Conservation (phyloP, 2,888 invertebrate species). For the Apotomis betuletana region DNA sequence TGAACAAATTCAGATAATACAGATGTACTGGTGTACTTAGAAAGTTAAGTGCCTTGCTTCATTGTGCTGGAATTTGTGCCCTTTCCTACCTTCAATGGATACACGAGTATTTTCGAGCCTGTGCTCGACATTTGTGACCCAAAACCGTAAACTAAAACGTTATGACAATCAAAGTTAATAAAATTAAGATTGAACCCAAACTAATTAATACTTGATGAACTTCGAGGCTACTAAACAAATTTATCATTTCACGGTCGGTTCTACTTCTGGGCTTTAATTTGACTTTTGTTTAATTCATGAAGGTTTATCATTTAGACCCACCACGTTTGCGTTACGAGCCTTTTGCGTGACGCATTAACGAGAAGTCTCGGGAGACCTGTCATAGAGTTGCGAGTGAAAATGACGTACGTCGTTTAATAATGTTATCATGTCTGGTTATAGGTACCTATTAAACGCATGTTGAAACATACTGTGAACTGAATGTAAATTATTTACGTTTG, state of each 20-base stretch:
- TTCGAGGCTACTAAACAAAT: too few species aligned
- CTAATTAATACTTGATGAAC: too few species aligned
- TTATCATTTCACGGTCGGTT: not conserved
- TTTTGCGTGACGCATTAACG: constrained; percentile 6
- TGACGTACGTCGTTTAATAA: constrained; percentile 5
- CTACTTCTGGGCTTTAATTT: not conserved
- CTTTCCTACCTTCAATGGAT: too few species aligned
- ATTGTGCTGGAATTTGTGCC: too few species aligned
- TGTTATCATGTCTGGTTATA: not conserved
- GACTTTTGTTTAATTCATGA: constrained; percentile 10
- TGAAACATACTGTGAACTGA: not conserved
- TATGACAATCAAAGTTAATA: too few species aligned
- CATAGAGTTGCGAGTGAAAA: constrained; percentile 1
- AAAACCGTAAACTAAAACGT: too few species aligned
- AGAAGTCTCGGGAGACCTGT: not conserved
- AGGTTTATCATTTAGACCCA: not conserved
- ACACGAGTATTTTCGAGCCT: too few species aligned
- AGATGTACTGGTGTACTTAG: not conserved
- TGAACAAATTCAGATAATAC: not conserved
- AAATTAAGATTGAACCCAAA: too few species aligned
- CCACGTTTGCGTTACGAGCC: not conserved
- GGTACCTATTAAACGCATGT: not conserved
- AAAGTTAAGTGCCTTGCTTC: not conserved
- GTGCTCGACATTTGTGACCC: too few species aligned
- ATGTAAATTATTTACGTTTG: too few species aligned